Evolutionary conservation across 2,888 invertebrate genomes (phyloP).

Genomic region (Physocephala rufipes): DNA sequence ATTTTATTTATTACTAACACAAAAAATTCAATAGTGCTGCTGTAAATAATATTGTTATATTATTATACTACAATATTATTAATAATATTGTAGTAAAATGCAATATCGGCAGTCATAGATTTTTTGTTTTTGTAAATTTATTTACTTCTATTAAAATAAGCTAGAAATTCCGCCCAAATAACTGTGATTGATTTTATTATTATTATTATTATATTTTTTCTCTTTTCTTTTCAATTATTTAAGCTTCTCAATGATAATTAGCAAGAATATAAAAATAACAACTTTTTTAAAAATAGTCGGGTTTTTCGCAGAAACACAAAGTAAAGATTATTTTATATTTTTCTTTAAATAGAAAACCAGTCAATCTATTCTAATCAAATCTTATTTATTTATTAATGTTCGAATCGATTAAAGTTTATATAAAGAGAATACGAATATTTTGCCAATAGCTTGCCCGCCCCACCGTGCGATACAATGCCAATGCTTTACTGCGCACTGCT

Average conservation of each 20-base stretch:
- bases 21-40: no score
- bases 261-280: neutral
- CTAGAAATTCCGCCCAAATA: slow-evolving; percentile 62
- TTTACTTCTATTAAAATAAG: neutral
- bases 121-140: no score
- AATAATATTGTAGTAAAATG: slow-evolving; percentile 30
- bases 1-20: neutral
- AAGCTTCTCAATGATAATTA: slow-evolving; percentile 1
- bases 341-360: slow-evolving; percentile 26
- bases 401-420: slow-evolving; percentile 25
- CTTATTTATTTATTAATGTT: slow-evolving; percentile 30
- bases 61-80: neutral
- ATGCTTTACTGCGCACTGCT: neutral
- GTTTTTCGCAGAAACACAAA: slow-evolving; percentile 8
- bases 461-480: slow-evolving; percentile 47
- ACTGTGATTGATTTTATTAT: slow-evolving; percentile 62
- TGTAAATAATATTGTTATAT: no score
- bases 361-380: slow-evolving; percentile 38
- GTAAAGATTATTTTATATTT: slow-evolving; percentile 38
- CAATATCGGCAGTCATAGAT: slow-evolving; percentile 36
- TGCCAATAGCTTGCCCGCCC: slow-evolving; percentile 59
- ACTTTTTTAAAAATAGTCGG: slow-evolving; percentile 1
- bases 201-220: slow-evolving; percentile 45
- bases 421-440: slow-evolving; percentile 39
- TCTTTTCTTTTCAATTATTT: neutral